These are phyloP conservation scores for Lomographa bimaculata DNA, from an alignment of 2,888 invertebrate species.

Conservation along the genomic window DNA sequence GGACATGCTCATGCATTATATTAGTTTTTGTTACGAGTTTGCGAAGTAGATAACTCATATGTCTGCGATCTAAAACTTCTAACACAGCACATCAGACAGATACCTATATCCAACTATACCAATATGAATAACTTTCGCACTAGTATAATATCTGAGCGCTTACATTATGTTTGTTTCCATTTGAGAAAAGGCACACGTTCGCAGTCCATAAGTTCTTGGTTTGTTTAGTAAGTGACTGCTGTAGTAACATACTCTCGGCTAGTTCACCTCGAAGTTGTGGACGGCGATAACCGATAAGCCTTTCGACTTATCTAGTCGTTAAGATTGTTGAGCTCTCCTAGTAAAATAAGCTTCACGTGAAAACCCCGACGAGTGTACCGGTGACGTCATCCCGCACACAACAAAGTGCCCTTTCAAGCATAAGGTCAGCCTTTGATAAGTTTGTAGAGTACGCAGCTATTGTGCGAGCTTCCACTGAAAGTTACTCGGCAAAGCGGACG, in stretches of 20 bases:
- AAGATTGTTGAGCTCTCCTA: neutral
- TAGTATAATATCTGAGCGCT: too few relatives aligned
- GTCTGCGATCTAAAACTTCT: slow-evolving; percentile 1
- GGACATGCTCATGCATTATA: slow-evolving; percentile 21
- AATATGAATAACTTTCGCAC: too few relatives aligned
- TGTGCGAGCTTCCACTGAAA: slow-evolving; percentile 24
- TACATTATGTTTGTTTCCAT: too few relatives aligned
- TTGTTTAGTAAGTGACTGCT: slow-evolving; percentile 1
- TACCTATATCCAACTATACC: too few relatives aligned
- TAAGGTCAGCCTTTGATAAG: slow-evolving; percentile 32
- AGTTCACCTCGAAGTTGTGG: slow-evolving; percentile 9
- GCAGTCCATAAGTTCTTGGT: neutral
- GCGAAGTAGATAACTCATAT: slow-evolving; percentile 8
- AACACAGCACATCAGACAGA: too few relatives aligned
- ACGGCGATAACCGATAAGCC: slow-evolving; percentile 10
- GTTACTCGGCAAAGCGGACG: slow-evolving; percentile 15
- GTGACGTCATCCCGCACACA: slow-evolving; percentile 29
- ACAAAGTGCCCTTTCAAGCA: slow-evolving; percentile 33
- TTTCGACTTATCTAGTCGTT: slow-evolving; percentile 5
- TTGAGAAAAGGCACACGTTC: too few relatives aligned
- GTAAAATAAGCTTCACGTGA: slow-evolving; percentile 11
- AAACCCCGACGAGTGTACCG: slow-evolving; percentile 14
- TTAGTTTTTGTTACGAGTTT: slow-evolving; percentile 26
- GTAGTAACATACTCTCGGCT: slow-evolving; percentile 1
- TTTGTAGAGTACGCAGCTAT: slow-evolving; percentile 22